These are phyloP conservation scores for Polydrusus tereticollis DNA, from an alignment of 2,888 invertebrate species.

Conservation along the genomic window DNA sequence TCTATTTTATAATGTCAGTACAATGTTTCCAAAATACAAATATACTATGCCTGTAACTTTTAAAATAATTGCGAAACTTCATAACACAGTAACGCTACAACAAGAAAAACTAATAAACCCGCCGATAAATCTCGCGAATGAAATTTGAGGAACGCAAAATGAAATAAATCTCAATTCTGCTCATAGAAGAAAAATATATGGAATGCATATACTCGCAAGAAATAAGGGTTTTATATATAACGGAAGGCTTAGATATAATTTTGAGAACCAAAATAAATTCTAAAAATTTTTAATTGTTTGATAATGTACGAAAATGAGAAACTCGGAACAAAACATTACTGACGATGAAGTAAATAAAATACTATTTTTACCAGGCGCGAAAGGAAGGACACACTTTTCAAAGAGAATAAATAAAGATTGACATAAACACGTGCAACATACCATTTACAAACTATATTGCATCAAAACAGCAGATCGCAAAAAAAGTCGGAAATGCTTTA, in stretches of 20 bases:
- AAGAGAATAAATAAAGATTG: too few relatives aligned
- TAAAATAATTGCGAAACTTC: not conserved
- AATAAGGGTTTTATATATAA: constrained; percentile 9
- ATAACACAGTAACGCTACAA: not conserved
- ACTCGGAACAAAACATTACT: too few relatives aligned
- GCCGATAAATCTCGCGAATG: constrained; percentile 39
- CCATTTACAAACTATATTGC: too few relatives aligned
- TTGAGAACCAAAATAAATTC: not conserved
- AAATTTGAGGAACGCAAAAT: constrained; percentile 38
- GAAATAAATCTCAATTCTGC: constrained; percentile 45
- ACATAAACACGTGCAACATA: too few relatives aligned
- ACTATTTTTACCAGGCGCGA: too few relatives aligned
- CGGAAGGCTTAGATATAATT: not conserved
- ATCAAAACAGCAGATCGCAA: too few relatives aligned
- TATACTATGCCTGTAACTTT: not conserved
- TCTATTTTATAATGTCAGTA: not conserved
- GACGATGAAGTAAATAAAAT: too few relatives aligned
- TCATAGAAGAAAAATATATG: constrained; percentile 17
- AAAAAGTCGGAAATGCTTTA: too few relatives aligned
- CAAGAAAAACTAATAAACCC: constrained; percentile 40
- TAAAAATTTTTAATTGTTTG: not conserved
- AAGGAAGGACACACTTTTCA: too few relatives aligned
- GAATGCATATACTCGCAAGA: not conserved
- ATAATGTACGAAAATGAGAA: too few relatives aligned
- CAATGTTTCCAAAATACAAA: not conserved